Evolutionary conservation across 2,888 invertebrate genomes (phyloP), one percentile per base, ranked within the genome.

Genomic region (Pollenia labialis): DNA sequence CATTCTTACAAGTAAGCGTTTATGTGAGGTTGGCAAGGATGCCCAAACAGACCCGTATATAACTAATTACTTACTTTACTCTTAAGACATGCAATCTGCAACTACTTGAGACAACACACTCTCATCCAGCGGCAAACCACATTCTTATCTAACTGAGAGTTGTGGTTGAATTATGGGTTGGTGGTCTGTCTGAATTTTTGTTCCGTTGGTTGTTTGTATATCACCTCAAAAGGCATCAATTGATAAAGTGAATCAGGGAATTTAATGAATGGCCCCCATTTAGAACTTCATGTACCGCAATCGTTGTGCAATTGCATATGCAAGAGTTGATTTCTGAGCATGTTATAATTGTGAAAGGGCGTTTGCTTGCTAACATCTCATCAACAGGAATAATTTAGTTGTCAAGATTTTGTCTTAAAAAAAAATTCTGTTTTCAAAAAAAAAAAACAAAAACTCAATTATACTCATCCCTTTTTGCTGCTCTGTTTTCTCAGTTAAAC

Each of bases 211-310:
- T 48, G 12, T 69, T 72, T 64, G 32, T 32, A 32, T 32, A 32
- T 32, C 4, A 32, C 46, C n/a, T 11, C 48, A 72, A 46, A 54
- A 72, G 18, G 32, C 71, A 81, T 56, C 54, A 64, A 71, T 81
- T 72, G 75, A 75, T 82, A 14, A 56, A 72, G 71, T 72, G 72
- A 77, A 79, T 72, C 71, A 77, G 77, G 11, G 83, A 72, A 72
- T 77, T 84, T 79, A 52, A 66, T 84, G 58, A 77, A 84, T 72
- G 50, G 2, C 23, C 50, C 50, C 18, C 58, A 58, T 66, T 66
- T 84, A 58, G 11, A 66, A 64, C 54, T 56, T 56, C 42, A 71
- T 71, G 48, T 42, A 64, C 10, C 32, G 9, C 23, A 64, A 71
- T 64, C 56, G 11, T 18, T 83, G 11, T 58, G 42, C 71, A 64